These are phyloP conservation scores for Spodoptera exigua DNA, from an alignment of 2,888 invertebrate genomes.

Conservation along the genomic window DNA sequence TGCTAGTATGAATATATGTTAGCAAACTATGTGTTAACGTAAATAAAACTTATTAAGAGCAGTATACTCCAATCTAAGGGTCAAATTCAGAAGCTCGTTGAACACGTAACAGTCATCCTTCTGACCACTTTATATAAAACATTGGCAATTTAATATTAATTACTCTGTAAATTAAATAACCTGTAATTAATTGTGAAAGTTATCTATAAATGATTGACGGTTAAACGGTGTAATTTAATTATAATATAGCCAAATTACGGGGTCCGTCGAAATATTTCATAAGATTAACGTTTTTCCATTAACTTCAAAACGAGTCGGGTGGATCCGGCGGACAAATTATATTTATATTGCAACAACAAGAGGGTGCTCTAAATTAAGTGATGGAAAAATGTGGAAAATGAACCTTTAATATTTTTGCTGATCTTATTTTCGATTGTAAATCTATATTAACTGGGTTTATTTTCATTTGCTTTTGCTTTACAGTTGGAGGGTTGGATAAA, in stretches of 20 bases:
- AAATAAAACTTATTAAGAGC: too few relatives aligned
- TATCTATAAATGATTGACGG: constrained; percentile 34
- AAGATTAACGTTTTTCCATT: constrained; percentile 60
- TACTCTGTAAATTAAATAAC: constrained; percentile 36
- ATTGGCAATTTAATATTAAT: background rate
- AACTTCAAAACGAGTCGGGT: constrained; percentile 37
- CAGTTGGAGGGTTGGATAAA: too few relatives aligned
- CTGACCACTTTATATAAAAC: too few relatives aligned
- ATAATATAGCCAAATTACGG: constrained; percentile 38
- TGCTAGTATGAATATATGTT: too few relatives aligned
- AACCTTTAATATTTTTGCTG: constrained; percentile 26
- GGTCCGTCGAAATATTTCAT: constrained; percentile 37
- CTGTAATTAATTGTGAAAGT: constrained; percentile 40
- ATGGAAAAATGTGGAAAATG: constrained; percentile 21
- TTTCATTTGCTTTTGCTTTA: background rate
- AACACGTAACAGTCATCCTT: too few relatives aligned
- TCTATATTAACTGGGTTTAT: constrained; percentile 16
- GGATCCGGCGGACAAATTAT: constrained; percentile 47
- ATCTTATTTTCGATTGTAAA: constrained; percentile 35
- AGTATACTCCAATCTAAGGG: too few relatives aligned
- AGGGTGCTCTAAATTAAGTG: constrained; percentile 32
- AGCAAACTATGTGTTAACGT: too few relatives aligned
- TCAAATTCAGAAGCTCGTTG: too few relatives aligned
- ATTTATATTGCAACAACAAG: constrained; percentile 52
- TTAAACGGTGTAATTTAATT: constrained; percentile 54